Conservation (phyloP, 1,140 invertebrate genomes). For the Helicoverpa armigera region DNA sequence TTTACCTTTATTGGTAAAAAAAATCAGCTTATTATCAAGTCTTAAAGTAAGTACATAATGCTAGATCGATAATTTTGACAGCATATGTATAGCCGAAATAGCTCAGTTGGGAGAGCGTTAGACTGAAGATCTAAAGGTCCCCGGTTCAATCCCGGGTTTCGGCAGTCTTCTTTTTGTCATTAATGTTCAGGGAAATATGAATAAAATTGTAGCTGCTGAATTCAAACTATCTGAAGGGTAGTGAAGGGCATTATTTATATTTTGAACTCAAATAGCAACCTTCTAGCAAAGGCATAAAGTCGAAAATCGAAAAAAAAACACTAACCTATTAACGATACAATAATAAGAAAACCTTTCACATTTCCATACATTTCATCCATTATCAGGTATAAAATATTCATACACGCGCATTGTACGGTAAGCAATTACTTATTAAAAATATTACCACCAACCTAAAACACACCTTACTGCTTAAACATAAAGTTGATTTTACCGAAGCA, state of each 20-base stretch:
- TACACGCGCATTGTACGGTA: neutral
- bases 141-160: conserved; percentile 23
- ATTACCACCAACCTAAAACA: neutral
- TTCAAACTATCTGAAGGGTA: too few species aligned
- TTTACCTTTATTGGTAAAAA: neutral
- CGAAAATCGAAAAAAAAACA: too few species aligned
- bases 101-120: conserved; percentile 29
- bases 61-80: neutral
- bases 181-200: neutral
- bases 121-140: conserved; percentile 23
- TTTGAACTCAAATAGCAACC: neutral
- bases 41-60: neutral
- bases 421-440: conserved; percentile 35
- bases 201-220: too few species aligned
- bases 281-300: too few species aligned
- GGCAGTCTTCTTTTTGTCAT: neutral
- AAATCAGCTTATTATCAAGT: neutral
- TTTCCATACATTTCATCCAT: conserved; percentile 1
- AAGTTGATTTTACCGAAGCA: neutral
- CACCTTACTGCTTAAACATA: neutral
- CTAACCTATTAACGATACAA: neutral
- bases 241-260: neutral
- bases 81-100: neutral
- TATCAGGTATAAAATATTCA: conserved; percentile 16
- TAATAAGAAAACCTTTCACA: conserved; percentile 17